Evolutionary conservation across 1,140 invertebrate genomes (phyloP).

Genomic region (Zophobas atratus): DNA sequence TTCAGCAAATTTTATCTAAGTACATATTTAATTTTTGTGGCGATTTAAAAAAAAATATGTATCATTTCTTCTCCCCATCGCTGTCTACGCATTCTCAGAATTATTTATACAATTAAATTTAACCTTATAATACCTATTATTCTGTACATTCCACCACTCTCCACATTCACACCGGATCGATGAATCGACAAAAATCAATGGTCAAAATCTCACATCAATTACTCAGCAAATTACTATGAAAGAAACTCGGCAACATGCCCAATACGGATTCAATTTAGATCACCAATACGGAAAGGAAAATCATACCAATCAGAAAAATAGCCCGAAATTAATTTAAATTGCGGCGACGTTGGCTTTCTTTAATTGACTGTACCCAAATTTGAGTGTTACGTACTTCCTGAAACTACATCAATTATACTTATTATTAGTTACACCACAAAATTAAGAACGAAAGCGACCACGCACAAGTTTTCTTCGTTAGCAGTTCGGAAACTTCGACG

Average conservation of each 20-base stretch:
- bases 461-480: background rate
- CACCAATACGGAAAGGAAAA: slow-evolving; percentile 1
- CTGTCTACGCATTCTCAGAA: too few species aligned
- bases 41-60: too few species aligned
- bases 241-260: slow-evolving; percentile 1
- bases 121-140: too few species aligned
- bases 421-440: slow-evolving; percentile 22
- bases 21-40: too few species aligned
- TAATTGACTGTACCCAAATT: background rate
- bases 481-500: slow-evolving; percentile 11
- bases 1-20: too few species aligned
- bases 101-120: too few species aligned
- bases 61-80: too few species aligned
- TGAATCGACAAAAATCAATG: background rate
- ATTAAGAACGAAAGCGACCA: background rate
- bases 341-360: background rate
- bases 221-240: background rate
- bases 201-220: background rate
- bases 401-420: slow-evolving; percentile 7
- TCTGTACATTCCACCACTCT: background rate
- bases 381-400: slow-evolving; percentile 25
- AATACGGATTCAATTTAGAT: slow-evolving; percentile 3
- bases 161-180: background rate
- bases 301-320: background rate
- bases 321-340: slow-evolving; percentile 23